Base-by-base conservation (phyloP, 1,140 invertebrate genomes). In the Melanaphis sacchari region DNA sequence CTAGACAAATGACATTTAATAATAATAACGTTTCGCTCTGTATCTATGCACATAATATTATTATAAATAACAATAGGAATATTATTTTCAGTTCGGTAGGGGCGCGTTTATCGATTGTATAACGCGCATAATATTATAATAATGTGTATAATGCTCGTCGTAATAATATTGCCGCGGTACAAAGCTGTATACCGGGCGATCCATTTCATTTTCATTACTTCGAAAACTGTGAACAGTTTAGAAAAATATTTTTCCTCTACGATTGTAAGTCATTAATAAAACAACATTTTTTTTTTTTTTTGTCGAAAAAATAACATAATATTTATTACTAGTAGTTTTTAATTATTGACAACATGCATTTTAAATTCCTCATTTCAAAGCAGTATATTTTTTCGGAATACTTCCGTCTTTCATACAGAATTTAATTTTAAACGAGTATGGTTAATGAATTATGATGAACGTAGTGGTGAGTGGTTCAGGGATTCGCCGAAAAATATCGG, bases 61-160 rank as follows among this genome's bases (percentile, higher is more conserved):
- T 76, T 76, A 76, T 76, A 76, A 76, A 76, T 76, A 76, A 76
- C 59, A 76, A 76, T 76, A 76, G 59, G 59, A 76, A 76, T 76
- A 76, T 76, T 76, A 76, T 76, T 76, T 76, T 76, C 31, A 36
- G 59, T 76, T 76, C 59, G 59, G 59, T 76, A n/a, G 59, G 59
- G 59, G 59, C 59, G 59, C 59, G 59, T 76, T 76, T 76, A 76
- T 76, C 59, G 59, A 76, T 76, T 76, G 59, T 76, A 76, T 76
- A 76, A 76, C 59, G 59, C 59, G 59, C 59, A 76, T 76, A 76
- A 76, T 76, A 76, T 76, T 76, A 76, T 76, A 76, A 76, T 76
- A 76, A 76, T 66, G 59, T 66, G 59, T 66, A 66, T 31, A 66
- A n/a, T 76, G 59, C 31, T 76, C 59, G 59, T 76, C 15, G 59